These are phyloP conservation scores for Tupiocoris notatus DNA, from an alignment of 2,888 invertebrate genomes.

Conservation along the genomic window DNA sequence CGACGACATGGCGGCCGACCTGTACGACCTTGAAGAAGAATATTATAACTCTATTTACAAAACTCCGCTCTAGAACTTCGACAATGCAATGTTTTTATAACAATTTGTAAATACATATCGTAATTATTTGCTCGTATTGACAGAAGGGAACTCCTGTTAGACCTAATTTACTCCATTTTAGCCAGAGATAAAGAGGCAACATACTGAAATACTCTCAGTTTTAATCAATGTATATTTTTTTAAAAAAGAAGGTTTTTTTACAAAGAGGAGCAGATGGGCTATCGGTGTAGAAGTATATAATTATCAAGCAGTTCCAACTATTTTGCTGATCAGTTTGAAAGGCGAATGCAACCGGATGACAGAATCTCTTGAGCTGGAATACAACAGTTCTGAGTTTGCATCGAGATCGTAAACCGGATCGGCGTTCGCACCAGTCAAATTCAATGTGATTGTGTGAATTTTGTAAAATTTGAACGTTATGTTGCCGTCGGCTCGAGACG, in stretches of 20 bases:
- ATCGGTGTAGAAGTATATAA: too few relatives aligned
- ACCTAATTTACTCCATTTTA: too few relatives aligned
- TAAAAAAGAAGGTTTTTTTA: too few relatives aligned
- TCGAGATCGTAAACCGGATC: conserved; percentile 67
- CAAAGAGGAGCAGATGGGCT: too few relatives aligned
- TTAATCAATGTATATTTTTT: too few relatives aligned
- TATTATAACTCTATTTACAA: conserved; percentile 85
- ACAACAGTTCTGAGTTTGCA: conserved; percentile 60
- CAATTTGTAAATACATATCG: too few relatives aligned
- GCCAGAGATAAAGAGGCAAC: too few relatives aligned
- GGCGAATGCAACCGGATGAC: conserved; percentile 63
- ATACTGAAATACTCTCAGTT: too few relatives aligned
- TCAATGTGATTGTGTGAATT: conserved; percentile 52
- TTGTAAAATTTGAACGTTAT: conserved; percentile 58
- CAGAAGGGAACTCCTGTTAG: too few relatives aligned
- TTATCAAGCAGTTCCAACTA: conserved; percentile 3
- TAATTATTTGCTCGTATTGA: too few relatives aligned
- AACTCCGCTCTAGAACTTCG: conserved; percentile 43
- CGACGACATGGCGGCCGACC: conserved; percentile 93
- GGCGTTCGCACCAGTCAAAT: conserved; percentile 69
- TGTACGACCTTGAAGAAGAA: conserved; percentile 90
- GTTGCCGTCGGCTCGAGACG: conserved; percentile 65
- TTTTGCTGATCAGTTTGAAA: conserved; percentile 18
- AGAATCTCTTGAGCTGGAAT: conserved; percentile 65
- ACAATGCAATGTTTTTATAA: too few relatives aligned